These are phyloP conservation scores for Chelidonichthys spinosus DNA, from an alignment of 2,797 vertebrate genomes.

Conservation along the genomic window DNA sequence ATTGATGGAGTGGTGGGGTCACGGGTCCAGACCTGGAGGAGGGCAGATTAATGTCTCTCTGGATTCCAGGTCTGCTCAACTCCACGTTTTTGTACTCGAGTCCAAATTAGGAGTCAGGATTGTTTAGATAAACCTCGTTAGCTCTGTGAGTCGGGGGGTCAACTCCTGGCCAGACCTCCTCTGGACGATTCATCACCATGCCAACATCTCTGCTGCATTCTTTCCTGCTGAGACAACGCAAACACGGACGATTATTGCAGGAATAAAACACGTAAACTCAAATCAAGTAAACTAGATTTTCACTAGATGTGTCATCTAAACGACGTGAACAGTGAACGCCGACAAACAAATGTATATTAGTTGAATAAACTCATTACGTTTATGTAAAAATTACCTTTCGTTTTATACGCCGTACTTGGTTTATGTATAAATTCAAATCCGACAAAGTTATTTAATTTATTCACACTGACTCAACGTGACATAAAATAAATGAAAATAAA, in stretches of 20 bases:
- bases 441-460: too few species aligned
- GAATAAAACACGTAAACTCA: too few species aligned
- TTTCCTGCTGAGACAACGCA: slow-evolving; percentile 86
- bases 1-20: slow-evolving; percentile 41
- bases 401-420: too few species aligned
- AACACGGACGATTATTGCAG: neutral
- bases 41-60: slow-evolving; percentile 43
- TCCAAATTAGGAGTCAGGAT: slow-evolving; percentile 32
- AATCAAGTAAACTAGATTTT: too few species aligned
- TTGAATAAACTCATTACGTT: too few species aligned
- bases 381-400: too few species aligned
- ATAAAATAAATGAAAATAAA: too few species aligned
- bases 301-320: too few species aligned
- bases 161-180: slow-evolving; percentile 82
- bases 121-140: slow-evolving; percentile 58
- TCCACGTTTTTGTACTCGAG: slow-evolving; percentile 5
- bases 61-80: slow-evolving; percentile 37
- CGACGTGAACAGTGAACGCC: too few species aligned
- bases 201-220: slow-evolving; percentile 83
- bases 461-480: too few species aligned
- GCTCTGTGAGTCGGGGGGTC: slow-evolving; percentile 65
- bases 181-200: slow-evolving; percentile 85
- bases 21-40: slow-evolving; percentile 51
- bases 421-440: too few species aligned
- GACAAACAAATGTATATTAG: too few species aligned